Evolutionary conservation across 1,140 invertebrate species (phyloP), one percentile per base, ranked within the genome.

Genomic region (Sycobia sp.): DNA sequence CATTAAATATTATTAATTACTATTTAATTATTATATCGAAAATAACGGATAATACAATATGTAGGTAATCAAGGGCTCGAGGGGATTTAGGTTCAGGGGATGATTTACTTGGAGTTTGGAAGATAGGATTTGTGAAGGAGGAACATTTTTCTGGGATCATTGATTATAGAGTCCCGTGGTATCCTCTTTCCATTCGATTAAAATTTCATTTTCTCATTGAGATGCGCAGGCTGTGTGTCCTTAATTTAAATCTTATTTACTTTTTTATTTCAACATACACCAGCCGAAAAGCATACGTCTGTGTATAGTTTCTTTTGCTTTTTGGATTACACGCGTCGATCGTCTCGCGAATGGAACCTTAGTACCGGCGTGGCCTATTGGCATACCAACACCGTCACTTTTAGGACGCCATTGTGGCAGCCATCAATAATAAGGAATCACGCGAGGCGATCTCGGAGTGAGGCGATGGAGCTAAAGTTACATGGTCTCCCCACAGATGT

Each of bases 401-500:
- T n/a, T n/a, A n/a, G n/a, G n/a, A n/a, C n/a, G n/a, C n/a, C n/a
- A n/a, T n/a, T n/a, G n/a, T n/a, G n/a, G n/a, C n/a, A n/a, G n/a
- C n/a, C n/a, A n/a, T n/a, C n/a, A n/a, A n/a, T n/a, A n/a, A n/a
- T n/a, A n/a, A n/a, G n/a, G n/a, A n/a, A n/a, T n/a, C 20, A 43
- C 55, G 41, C 55, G 62, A 62, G 66, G 38, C 69, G 68, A 69
- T 75, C 69, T 67, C 68, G 69, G 69, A 73, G 77, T 79, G 78
- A 80, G 55, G 76, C 78, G 79, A 76, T 72, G 76, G 77, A 82
- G 80, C 76, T 82, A 76, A 76, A 73, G 71, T 73, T 81, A 82
- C 79, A 82, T 82, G 80, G 80, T 82, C 80, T 82, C 80, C 80
- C 80, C 80, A 81, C 80, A 82, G 77, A 78, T 80, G 77, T 81